Base-by-base conservation (phyloP, 2,797 vertebrate genomes). In the Petrocephalus sullivani region DNA sequence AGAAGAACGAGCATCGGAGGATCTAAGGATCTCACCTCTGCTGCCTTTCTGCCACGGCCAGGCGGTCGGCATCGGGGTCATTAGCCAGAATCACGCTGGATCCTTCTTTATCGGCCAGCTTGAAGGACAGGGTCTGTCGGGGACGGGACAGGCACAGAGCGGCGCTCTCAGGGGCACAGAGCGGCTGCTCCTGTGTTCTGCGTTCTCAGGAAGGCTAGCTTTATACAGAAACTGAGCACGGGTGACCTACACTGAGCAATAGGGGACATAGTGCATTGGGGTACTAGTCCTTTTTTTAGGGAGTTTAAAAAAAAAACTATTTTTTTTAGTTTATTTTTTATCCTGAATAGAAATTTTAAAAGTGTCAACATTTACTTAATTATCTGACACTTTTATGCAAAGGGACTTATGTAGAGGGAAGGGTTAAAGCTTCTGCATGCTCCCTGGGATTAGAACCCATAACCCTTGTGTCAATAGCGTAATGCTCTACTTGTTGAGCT, bases 51-150 rank as follows among this genome's bases (percentile, higher is more conserved):
- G 98, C 98, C 58, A 97, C 92, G 61, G 98, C 98, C 88, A 99
- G 96, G 57, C 98, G 96, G 92, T 99, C 98, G 58, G 98, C 98
- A 89, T 99, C 98, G 1, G 98, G 98, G 91, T 99, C 98, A 78
- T 99, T 99, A 4, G 98, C 98, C 92, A 99, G 92, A 92, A 99
- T 94, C 54, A 99, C 94, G 89, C 91, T 93, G 87, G 97, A 97
- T 16, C 96, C 97, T 90, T 96, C 96, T 91, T 92, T 97, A 57
- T 98, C 97, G 85, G 98, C 98, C 91, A 99, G 93, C 23, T 96
- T 95, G 93, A 99, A 98, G 3, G 98, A 98, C 91, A 99, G 90
- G 0, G 96, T 98, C 98, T 99, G 92, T 53, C 94, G 95, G 92
- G 87, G 90, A 21, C 93, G 2, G 19, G 41, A 86, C 85, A 58